Base-by-base conservation (phyloP, 1,140 invertebrate genomes). In the Notospermus geniculatus region DNA sequence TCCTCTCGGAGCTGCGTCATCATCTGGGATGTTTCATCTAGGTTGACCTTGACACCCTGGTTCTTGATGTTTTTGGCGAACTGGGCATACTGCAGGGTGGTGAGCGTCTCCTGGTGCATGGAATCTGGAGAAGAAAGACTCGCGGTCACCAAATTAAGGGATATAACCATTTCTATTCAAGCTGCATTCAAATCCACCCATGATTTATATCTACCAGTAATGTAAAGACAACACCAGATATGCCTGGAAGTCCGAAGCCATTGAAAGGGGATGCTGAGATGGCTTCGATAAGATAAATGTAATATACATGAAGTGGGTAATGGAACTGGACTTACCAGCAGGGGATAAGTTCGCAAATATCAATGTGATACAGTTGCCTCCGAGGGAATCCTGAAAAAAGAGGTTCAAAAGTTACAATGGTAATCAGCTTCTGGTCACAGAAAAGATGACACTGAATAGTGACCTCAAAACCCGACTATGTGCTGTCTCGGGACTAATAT, bases 301-400 rank as follows among this genome's bases (percentile, higher is more conserved):
- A n/a, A n/a, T n/a, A n/a, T n/a, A n/a, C n/a, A n/a, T n/a, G n/a
- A n/a, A n/a, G n/a, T n/a, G n/a, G n/a, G n/a, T n/a, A n/a, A n/a
- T n/a, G n/a, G n/a, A n/a, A 22, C 15, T n/a, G 52, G n/a, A 32
- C 68, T 70, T 65, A 74, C 73, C 75, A 30, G 91, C 93, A 13
- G 96, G 94, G 22, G 93, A 95, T 19, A 97, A 88, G 76, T 94
- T 97, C 1, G 95, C 95, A 76, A 98, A 96, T 93, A 98, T 97
- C 53, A 96, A 83, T 15, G 95, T 98, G 73, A 72, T 79, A 69
- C 80, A 79, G 71, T 86, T 87, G 81, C 95, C 96, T 70, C 96
- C 96, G 13, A 98, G 83, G 2, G 95, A 97, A 80, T 98, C 83
- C 81, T 78, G 63, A n/a, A 71, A 67, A 13, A 56, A 46, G 25